Evolutionary conservation across 1,140 invertebrate species (phyloP).

Genomic region (Lasioglossum albipes): DNA sequence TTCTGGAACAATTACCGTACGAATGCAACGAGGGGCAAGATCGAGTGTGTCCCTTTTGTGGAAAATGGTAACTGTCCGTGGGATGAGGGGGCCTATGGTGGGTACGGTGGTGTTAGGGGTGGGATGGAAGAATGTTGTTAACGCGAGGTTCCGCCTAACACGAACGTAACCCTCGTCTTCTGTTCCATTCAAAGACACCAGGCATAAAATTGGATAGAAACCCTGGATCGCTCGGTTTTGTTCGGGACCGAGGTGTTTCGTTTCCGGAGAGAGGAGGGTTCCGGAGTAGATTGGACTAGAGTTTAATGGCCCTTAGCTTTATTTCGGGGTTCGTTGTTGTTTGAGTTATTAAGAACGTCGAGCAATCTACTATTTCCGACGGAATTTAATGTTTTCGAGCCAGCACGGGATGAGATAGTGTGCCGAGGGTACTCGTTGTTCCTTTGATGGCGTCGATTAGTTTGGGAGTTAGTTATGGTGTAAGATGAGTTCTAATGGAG

Average conservation of each 20-base stretch:
- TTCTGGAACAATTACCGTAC: constrained; percentile 34
- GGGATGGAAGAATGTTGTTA: constrained; percentile 15
- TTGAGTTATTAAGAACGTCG: background rate
- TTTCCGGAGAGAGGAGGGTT: background rate
- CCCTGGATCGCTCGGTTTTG: background rate
- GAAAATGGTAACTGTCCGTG: constrained; percentile 3
- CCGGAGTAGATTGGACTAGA: background rate
- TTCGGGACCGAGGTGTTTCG: background rate
- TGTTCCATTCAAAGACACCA: background rate
- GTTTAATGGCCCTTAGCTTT: constrained; percentile 4
- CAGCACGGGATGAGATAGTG: no score
- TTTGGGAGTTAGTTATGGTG: no score
- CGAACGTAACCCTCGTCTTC: background rate
- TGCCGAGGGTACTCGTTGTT: no score
- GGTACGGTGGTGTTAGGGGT: background rate
- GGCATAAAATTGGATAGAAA: constrained; percentile 9
- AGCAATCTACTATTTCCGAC: no score
- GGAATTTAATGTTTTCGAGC: no score
- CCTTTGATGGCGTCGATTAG: no score
- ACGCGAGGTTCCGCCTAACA: background rate
- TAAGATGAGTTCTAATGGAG: no score
- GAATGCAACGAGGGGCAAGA: constrained; percentile 10
- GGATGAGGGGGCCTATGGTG: background rate
- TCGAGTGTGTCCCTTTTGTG: background rate
- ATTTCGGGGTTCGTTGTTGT: background rate